Base-by-base conservation (phyloP, 2,797 vertebrate species). In the Urocyon cinereoargenteus region DNA sequence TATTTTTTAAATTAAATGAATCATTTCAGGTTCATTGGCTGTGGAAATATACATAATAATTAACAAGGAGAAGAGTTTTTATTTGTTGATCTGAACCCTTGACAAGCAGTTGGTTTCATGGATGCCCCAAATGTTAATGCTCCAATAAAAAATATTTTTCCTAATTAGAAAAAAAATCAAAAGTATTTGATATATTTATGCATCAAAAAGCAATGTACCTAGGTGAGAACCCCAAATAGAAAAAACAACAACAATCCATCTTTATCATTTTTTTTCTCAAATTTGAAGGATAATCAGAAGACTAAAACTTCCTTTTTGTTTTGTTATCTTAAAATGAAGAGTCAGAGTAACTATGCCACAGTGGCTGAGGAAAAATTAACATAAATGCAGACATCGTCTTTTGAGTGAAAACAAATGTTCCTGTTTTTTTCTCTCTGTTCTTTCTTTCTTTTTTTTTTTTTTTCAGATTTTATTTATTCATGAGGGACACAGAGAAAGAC, bases 291-390 rank as follows among this genome's bases (percentile, higher is more conserved):
- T 15, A 95, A 15, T n/a, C 34, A 66, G 55, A 79, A 85, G 83
- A 93, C 53, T 55, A 49, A 92, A 68, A 82, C 9, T 61, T 66
- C 15, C 15, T 53, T 51, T 24, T 28, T n/a, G 6, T 13, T 64
- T 19, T 89, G 6, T 36, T 92, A 70, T 59, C 55, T 91, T 90
- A 84, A 92, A 93, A 77, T 12, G 34, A 16, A 88, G 55, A 72
- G 10, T 72, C 79, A 53, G 5, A 22, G 51, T 64, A 93, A 64
- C 10, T 12, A 70, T 2, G 24, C 2, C 64, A 40, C 10, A 51
- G 14, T 70, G 14, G 82, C 19, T 55, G 13, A 36, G 66, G 84
- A 98, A 97, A 96, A 98, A 98, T 94, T 96, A 97, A 93, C 31
- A 10, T 62, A 83, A 66, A 87, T 97, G 82, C 62, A 98, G 97